phyloP scores from a whole-genome alignment of 1,140 invertebrate species.

The Nebria ingens region DNA sequence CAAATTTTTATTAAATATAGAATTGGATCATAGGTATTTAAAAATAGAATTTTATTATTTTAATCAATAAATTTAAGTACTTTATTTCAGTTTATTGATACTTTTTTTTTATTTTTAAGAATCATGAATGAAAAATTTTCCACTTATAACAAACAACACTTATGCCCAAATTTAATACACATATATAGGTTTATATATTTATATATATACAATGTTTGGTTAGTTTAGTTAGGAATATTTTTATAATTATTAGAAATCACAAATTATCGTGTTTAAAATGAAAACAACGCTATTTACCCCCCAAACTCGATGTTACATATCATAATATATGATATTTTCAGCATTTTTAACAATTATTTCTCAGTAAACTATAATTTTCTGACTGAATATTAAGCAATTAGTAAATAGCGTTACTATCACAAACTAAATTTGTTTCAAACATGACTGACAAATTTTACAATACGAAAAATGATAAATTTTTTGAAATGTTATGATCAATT shows the following conservation, averaged over 20 bases:
- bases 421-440: background rate
- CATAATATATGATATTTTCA: too few relatives aligned
- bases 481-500: constrained; percentile 6
- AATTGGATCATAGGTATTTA: constrained; percentile 16
- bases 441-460: constrained; percentile 7
- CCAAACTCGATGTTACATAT: too few relatives aligned
- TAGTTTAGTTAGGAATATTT: too few relatives aligned
- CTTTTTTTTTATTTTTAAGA: background rate
- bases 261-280: too few relatives aligned
- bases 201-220: too few relatives aligned
- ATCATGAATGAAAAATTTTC: background rate
- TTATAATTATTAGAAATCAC: too few relatives aligned
- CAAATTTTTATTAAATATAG: constrained; percentile 17
- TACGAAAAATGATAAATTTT: background rate
- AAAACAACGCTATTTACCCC: too few relatives aligned
- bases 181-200: background rate
- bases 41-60: constrained; percentile 11
- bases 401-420: background rate
- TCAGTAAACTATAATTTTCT: too few relatives aligned
- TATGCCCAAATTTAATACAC: background rate
- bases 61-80: background rate
- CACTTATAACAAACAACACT: background rate
- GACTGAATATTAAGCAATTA: constrained; percentile 1
- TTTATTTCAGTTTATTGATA: constrained; percentile 9
- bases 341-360: too few relatives aligned